phyloP scores from a whole-genome alignment of 2,113 vertebrate species.

The Triplophysa tibetana region DNA sequence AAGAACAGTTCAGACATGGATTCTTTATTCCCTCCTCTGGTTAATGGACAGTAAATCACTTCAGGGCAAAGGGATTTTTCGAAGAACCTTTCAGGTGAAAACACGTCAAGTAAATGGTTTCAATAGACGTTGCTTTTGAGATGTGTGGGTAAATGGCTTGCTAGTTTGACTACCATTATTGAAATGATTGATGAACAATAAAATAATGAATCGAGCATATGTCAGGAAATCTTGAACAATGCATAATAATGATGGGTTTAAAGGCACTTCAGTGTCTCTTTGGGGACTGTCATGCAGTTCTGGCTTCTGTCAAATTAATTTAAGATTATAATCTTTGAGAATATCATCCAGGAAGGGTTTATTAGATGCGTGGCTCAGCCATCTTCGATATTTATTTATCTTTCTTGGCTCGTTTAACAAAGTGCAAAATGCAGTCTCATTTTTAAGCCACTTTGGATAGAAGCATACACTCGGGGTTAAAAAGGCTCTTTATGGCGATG shows the following conservation, averaged over 20 bases:
- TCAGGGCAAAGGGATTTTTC: no score
- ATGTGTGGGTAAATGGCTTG: not conserved
- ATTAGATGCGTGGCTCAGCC: no score
- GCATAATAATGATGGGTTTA: slow-evolving; percentile 11
- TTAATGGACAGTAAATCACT: not conserved
- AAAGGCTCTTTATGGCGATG: no score
- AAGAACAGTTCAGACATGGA: not conserved
- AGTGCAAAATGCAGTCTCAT: no score
- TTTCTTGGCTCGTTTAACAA: no score
- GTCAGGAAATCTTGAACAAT: not conserved
- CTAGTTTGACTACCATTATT: slow-evolving; percentile 9
- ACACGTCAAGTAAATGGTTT: slow-evolving; percentile 8
- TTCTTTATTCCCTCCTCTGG: not conserved
- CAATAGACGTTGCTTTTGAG: not conserved
- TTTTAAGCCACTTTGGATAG: no score
- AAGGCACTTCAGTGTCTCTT: not conserved
- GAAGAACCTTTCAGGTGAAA: not conserved
- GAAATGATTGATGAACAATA: not conserved
- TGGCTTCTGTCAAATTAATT: slow-evolving; percentile 3
- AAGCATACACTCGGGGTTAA: no score
- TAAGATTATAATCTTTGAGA: not conserved
- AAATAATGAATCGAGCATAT: slow-evolving; percentile 1
- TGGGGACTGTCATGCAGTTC: not conserved
- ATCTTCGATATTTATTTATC: no score
- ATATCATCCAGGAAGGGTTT: not conserved